Evolutionary conservation across 2,797 vertebrate species (phyloP), one percentile per base, ranked within the genome.

Genomic region (Chelon auratus): DNA sequence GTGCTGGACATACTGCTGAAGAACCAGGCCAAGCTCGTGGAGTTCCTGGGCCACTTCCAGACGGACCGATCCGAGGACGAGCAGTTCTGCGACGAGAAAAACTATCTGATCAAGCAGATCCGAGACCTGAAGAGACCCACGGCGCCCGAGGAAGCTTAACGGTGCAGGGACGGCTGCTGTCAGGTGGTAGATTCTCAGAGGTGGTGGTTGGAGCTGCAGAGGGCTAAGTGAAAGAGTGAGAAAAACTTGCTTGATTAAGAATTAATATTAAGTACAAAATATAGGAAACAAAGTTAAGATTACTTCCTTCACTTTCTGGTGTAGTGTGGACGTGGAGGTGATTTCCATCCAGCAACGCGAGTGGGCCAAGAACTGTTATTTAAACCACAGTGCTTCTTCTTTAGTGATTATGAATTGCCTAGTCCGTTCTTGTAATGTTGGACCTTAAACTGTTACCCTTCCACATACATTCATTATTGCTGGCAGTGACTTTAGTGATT

Each of bases 11-110:
- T 96, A 62, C 91, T 96, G 80, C 90, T 96, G 84, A 96, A 96
- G 91, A 96, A 96, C 91, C 95, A 96, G 86, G 58, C 93, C 86
- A 95, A 95, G 83, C 91, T 96, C 3, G 93, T 95, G 74, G 95
- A 96, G 0, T 95, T 96, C 91, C 91, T 96, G 79, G 91, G 92
- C 86, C 92, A 95, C 77, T 96, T 96, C 87, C 95, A 95, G 91
- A 94, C 93, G 0, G 95, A 95, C 87, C 57, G 95, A 22, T 89
- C 94, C 0, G 95, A 95, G 72, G 95, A 96, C 2, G 95, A 96
- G 90, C 95, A 96, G 91, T 96, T 96, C 92, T 95, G 94, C 1
- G 95, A 95, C 0, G 95, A 96, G 92, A 96, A 96, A 87, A 95
- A 95, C 93, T 96, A 96, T 92, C 91, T 96, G 81, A 90, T 95